phyloP scores from a whole-genome alignment of 2,113 vertebrate species.

The Scortum barcoo region DNA sequence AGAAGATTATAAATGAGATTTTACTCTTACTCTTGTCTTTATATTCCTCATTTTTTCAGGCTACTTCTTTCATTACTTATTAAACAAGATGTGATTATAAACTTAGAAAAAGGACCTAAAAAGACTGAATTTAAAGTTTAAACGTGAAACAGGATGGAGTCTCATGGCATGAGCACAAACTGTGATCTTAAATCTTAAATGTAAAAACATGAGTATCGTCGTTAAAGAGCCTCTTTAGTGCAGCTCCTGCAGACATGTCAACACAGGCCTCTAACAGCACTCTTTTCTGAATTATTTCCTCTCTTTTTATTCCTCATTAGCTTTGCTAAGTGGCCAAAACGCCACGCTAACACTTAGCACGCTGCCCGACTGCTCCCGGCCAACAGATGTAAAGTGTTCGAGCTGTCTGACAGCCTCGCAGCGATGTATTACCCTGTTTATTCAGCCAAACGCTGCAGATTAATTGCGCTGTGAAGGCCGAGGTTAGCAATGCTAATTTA shows the following conservation, averaged over 20 bases:
- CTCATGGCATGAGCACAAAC: not conserved
- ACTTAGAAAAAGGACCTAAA: not conserved
- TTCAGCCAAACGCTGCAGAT: constrained; percentile 77
- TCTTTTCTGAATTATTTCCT: constrained; percentile 57
- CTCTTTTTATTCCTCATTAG: constrained; percentile 59
- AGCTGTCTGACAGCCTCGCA: constrained; percentile 52
- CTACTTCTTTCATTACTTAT: not conserved
- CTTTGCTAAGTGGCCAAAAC: constrained; percentile 71
- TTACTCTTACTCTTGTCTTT: not conserved
- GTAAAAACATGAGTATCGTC: not conserved
- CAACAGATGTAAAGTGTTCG: constrained; percentile 63
- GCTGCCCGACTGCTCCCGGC: constrained; percentile 15
- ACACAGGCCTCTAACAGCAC: not conserved
- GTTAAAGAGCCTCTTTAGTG: not conserved
- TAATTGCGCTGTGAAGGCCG: constrained; percentile 64
- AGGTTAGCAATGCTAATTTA: constrained; percentile 85
- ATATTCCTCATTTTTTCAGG: not conserved
- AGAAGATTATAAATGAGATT: not conserved
- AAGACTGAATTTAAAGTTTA: not conserved
- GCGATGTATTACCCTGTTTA: constrained; percentile 76
- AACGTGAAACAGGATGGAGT: not conserved
- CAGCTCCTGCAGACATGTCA: constrained; percentile 21
- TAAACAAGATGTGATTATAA: not conserved
- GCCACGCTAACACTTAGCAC: constrained; percentile 60
- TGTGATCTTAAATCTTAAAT: not conserved